Conservation (phyloP, 2,888 invertebrate genomes). For the Athalia rosae region DNA sequence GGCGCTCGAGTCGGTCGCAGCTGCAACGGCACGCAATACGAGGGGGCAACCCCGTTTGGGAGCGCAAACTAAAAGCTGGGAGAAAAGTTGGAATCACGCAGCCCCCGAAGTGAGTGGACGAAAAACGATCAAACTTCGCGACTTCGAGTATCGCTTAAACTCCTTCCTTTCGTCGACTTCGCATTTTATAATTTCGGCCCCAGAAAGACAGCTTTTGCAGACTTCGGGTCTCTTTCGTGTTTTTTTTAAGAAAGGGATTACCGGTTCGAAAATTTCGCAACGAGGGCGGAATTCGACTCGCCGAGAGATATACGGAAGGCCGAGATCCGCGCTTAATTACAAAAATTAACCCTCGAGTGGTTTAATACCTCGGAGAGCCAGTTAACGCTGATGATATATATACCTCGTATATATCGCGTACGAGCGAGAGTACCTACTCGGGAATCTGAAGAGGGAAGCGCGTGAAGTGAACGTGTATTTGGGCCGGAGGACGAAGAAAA, state of each 20-base stretch:
- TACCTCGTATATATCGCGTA: not conserved
- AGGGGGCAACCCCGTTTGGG: no score
- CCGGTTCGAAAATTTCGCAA: not conserved
- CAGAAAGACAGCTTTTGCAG: not conserved
- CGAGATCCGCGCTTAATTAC: conserved; percentile 12
- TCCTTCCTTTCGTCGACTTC: not conserved
- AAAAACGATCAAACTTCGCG: conserved; percentile 28
- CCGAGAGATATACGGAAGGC: not conserved
- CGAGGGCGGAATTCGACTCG: no score
- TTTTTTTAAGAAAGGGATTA: no score
- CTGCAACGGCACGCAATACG: no score
- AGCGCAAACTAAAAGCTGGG: not conserved
- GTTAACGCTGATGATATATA: not conserved
- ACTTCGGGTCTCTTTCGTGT: not conserved
- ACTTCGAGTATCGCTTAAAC: conserved; percentile 8
- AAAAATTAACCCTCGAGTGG: conserved; percentile 18
- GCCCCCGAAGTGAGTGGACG: conserved; percentile 19
- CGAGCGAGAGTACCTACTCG: no score
- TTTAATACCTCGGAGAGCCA: not conserved
- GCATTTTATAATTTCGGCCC: not conserved
- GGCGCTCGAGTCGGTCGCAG: no score
- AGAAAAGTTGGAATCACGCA: conserved; percentile 16
- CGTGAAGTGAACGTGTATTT: no score
- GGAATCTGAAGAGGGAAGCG: no score
- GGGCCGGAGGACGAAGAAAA: no score